Conservation (phyloP, 2,888 invertebrate genomes). For the Pachydiplax longipennis region DNA sequence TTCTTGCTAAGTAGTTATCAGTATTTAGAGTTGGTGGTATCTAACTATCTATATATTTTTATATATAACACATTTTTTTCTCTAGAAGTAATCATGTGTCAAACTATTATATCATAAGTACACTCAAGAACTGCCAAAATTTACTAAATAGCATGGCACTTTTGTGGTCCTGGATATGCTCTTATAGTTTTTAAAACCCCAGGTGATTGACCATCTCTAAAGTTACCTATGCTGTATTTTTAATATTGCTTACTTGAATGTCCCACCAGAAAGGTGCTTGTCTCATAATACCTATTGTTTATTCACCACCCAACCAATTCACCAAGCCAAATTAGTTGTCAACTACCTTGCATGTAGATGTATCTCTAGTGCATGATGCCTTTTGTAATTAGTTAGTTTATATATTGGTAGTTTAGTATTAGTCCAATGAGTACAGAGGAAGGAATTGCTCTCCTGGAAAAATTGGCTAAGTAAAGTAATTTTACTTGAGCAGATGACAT, state of each 20-base stretch:
- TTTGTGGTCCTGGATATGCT: slow-evolving; percentile 44
- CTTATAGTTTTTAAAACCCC: slow-evolving; percentile 45
- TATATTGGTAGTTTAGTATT: not conserved
- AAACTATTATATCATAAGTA: slow-evolving; percentile 37
- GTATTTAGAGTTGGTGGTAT: slow-evolving; percentile 44
- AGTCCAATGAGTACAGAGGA: slow-evolving; percentile 20
- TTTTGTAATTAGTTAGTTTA: not conserved
- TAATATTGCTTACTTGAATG: slow-evolving; percentile 33
- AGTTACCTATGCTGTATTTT: slow-evolving; percentile 60
- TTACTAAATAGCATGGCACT: slow-evolving; percentile 46
- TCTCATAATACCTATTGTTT: slow-evolving; percentile 52
- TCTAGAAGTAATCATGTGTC: slow-evolving; percentile 45
- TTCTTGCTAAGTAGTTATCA: slow-evolving; percentile 45
- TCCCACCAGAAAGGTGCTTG: not conserved
- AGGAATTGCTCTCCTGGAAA: slow-evolving; percentile 32
- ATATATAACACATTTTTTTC: slow-evolving; percentile 43
- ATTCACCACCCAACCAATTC: not conserved
- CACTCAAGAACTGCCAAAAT: slow-evolving; percentile 43
- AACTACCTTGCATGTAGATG: slow-evolving; percentile 16
- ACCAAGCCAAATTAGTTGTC: not conserved
- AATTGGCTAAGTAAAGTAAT: slow-evolving; percentile 2
- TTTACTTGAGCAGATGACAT: not conserved
- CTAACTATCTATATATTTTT: slow-evolving; percentile 44
- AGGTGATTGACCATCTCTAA: slow-evolving; percentile 64
- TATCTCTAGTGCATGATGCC: not conserved